A percentile compares a stretch with the other conserved stretches of the same genome.
phyloP scores from a whole-genome alignment of 2,113 vertebrate species.

The Callionymus lyra region DNA sequence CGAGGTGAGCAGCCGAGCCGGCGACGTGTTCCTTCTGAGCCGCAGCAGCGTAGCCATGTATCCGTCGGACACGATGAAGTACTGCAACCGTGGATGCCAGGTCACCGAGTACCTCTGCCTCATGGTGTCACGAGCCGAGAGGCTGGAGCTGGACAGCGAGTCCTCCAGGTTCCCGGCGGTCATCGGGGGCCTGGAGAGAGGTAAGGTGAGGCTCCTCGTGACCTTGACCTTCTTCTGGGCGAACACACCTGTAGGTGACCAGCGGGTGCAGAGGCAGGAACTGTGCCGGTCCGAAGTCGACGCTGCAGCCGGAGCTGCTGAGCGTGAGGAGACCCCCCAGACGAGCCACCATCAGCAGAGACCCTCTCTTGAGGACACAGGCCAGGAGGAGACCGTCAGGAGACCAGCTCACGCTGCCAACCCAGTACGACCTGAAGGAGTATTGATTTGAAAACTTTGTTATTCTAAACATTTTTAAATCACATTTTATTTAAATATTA shows the following conservation, averaged over 20 bases:
- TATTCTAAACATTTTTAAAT: not conserved
- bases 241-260: slow-evolving; percentile 78
- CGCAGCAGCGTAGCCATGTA: slow-evolving; percentile 84
- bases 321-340: slow-evolving; percentile 80
- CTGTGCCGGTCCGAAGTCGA: slow-evolving; percentile 90
- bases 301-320: slow-evolving; percentile 77
- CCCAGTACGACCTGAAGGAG: slow-evolving; percentile 87
- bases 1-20: slow-evolving; percentile 64
- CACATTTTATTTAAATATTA: too few species aligned
- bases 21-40: slow-evolving; percentile 60
- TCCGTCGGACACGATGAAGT: slow-evolving; percentile 87
- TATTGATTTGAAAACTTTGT: not conserved
- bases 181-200: slow-evolving; percentile 63
- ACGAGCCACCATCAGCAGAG: slow-evolving; percentile 78
- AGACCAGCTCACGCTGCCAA: slow-evolving; percentile 83
- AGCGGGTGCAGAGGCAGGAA: slow-evolving; percentile 91
- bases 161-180: slow-evolving; percentile 55
- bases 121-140: slow-evolving; percentile 73
- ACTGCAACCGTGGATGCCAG: slow-evolving; percentile 78
- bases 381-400: slow-evolving; percentile 79
- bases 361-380: slow-evolving; percentile 89
- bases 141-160: slow-evolving; percentile 72
- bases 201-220: not conserved
- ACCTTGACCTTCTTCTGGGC: slow-evolving; percentile 34
- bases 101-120: slow-evolving; percentile 86